Conservation (phyloP, 2,797 vertebrate species). For the Lycodopsis pacificus region DNA sequence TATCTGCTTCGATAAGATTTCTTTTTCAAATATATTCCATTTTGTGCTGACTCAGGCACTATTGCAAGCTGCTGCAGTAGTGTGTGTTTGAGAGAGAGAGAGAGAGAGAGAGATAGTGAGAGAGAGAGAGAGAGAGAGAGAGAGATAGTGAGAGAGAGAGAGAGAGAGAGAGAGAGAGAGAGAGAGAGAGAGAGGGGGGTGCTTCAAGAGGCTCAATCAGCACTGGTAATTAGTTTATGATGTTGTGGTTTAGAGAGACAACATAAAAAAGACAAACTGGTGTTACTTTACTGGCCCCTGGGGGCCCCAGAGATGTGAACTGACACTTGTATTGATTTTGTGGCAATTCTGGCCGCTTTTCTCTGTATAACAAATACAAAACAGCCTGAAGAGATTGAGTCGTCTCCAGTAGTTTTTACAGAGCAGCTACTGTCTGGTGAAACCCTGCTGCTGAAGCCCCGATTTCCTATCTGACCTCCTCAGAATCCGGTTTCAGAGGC, state of each 20-base stretch:
- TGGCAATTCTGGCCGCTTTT: not conserved
- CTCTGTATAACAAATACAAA: not conserved
- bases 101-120: not conserved
- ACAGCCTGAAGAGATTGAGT: not conserved
- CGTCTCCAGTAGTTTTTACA: not conserved
- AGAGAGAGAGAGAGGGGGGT: not conserved
- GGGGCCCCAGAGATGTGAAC: not conserved
- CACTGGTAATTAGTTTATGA: slow-evolving; percentile 23
- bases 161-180: not conserved
- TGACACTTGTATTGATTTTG: slow-evolving; percentile 26
- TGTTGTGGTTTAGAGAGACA: slow-evolving; percentile 3
- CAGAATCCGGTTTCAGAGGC: not conserved
- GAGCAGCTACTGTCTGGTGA: not conserved
- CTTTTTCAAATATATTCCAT: slow-evolving; percentile 12
- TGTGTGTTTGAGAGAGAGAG: not conserved
- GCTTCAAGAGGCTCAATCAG: slow-evolving; percentile 9
- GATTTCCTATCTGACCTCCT: not conserved
- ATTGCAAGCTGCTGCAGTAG: slow-evolving; percentile 16
- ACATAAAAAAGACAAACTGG: slow-evolving; percentile 11
- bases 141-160: not conserved
- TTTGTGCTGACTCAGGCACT: slow-evolving; percentile 56
- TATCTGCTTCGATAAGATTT: slow-evolving; percentile 25
- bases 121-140: not conserved
- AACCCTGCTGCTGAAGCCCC: not conserved
- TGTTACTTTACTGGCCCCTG: not conserved